A percentile compares a stretch with the other conserved stretches of the same genome.
Evolutionary conservation across 2,797 vertebrate genomes (phyloP).

Genomic region (Peromyscus nudipes): DNA sequence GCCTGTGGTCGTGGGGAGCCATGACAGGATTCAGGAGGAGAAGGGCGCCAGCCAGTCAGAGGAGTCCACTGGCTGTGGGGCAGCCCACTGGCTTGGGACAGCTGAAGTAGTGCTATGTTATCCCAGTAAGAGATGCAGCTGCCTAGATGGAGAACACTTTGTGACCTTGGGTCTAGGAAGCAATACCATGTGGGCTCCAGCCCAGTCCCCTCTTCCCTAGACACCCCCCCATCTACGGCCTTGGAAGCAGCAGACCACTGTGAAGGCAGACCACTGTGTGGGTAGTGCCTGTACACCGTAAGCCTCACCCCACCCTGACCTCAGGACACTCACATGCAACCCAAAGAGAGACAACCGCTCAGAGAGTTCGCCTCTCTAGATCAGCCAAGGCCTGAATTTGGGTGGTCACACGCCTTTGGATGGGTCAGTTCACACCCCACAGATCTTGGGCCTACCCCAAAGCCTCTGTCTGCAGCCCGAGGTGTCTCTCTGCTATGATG

Average conservation of each 20-base stretch:
- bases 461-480: neutral
- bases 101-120: neutral
- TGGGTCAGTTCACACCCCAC: neutral
- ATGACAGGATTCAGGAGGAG: neutral
- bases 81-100: too few relatives aligned
- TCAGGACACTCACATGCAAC: neutral
- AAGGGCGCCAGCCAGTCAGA: neutral
- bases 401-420: neutral
- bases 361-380: neutral
- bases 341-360: neutral
- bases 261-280: neutral
- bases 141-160: neutral
- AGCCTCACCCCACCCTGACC: neutral
- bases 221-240: neutral
- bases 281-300: neutral
- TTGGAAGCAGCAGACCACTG: neutral
- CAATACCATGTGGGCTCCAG: neutral
- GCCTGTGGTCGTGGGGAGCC: too few relatives aligned
- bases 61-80: neutral
- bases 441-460: neutral
- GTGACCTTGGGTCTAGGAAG: neutral
- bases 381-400: neutral
- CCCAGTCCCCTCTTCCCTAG: accelerated
- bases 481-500: neutral
- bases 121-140: neutral